Conservation (phyloP, 2,888 invertebrate genomes). For the Acanthosepion pharaonis region DNA sequence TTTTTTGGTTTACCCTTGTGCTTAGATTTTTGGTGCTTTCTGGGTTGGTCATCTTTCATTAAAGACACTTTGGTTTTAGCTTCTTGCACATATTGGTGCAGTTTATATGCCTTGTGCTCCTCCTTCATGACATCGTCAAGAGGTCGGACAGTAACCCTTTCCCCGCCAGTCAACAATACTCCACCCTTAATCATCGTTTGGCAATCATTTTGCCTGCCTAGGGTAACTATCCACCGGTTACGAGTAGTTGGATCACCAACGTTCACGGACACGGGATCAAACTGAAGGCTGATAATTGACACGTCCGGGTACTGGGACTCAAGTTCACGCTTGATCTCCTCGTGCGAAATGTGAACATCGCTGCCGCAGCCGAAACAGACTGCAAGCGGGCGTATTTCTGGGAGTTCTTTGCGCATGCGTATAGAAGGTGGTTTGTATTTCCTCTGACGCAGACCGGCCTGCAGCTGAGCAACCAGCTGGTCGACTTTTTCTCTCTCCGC, state of each 20-base stretch:
- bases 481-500: constrained; percentile 34
- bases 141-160: not conserved
- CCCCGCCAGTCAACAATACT: not conserved
- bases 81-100: constrained; percentile 40
- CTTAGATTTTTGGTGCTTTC: constrained; percentile 11
- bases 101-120: constrained; percentile 45
- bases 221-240: constrained; percentile 37
- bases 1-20: not conserved
- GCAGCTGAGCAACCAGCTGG: not conserved
- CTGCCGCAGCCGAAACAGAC: constrained; percentile 34
- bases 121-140: constrained; percentile 36
- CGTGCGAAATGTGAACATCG: not conserved
- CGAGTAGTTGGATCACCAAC: constrained; percentile 12
- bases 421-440: constrained; percentile 39
- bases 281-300: constrained; percentile 34
- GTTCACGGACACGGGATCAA: constrained; percentile 10
- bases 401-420: constrained; percentile 44
- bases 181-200: not conserved
- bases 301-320: constrained; percentile 36
- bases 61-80: not conserved
- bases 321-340: constrained; percentile 23
- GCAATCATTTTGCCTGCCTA: not conserved
- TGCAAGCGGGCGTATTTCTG: not conserved
- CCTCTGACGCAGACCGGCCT: not conserved
- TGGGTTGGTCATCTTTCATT: not conserved